A percentile compares a stretch with the other conserved stretches of the same genome.
phyloP scores from a whole-genome alignment of 2,888 invertebrate species.

The Dolichomitus sp. region DNA sequence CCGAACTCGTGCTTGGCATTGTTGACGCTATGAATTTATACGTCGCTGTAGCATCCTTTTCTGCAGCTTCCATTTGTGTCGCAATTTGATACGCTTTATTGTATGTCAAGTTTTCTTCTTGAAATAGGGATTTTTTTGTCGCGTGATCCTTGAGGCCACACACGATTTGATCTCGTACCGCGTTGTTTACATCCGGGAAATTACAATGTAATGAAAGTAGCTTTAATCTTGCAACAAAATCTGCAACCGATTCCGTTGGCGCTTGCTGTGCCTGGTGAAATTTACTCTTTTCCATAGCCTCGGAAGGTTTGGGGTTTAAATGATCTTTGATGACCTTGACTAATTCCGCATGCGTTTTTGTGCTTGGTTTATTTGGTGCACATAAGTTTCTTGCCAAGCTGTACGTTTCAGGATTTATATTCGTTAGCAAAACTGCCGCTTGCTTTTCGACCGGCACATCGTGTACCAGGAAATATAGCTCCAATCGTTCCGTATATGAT shows the following conservation, averaged over 20 bases:
- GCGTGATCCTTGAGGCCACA: conserved; percentile 43
- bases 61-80: conserved; percentile 34
- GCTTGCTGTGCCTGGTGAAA: conserved; percentile 53
- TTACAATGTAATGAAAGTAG: conserved; percentile 85
- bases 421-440: conserved; percentile 34
- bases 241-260: conserved; percentile 76
- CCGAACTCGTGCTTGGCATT: too few species aligned
- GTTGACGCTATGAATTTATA: conserved; percentile 32
- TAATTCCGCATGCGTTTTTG: conserved; percentile 23
- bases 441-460: conserved; percentile 24
- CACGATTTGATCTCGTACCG: conserved; percentile 51
- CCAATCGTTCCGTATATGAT: conserved; percentile 34
- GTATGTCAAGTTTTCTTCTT: conserved; percentile 29
- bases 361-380: conserved; percentile 23
- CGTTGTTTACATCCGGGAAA: conserved; percentile 35
- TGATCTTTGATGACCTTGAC: conserved; percentile 17
- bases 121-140: conserved; percentile 44
- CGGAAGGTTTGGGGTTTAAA: conserved; percentile 44
- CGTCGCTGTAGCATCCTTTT: conserved; percentile 33
- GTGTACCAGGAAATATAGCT: conserved; percentile 44
- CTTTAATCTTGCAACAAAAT: conserved; percentile 82
- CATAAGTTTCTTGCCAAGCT: conserved; percentile 39
- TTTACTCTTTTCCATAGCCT: conserved; percentile 43
- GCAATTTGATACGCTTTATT: conserved; percentile 45
- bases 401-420: conserved; percentile 40